These are phyloP conservation scores for Eleutherodactylus coqui DNA, from an alignment of 2,797 vertebrate species.

Conservation along the genomic window DNA sequence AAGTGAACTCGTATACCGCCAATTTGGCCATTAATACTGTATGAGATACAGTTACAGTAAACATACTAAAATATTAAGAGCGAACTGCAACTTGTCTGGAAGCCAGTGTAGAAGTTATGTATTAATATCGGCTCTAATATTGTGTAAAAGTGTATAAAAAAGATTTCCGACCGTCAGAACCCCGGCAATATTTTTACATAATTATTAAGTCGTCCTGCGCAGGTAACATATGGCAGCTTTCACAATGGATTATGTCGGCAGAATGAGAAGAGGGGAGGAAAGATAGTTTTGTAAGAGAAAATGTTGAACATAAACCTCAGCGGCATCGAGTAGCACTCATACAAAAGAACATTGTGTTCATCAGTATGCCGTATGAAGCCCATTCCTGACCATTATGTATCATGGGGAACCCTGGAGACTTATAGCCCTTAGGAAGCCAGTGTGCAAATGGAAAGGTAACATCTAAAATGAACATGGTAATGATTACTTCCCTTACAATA, in stretches of 20 bases:
- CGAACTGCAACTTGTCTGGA: not conserved
- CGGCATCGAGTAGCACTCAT: conserved; percentile 5
- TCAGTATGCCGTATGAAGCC: not conserved
- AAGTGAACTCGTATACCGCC: not conserved
- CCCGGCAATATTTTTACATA: conserved; percentile 34
- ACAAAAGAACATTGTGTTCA: not conserved
- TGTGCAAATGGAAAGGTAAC: conserved; percentile 2
- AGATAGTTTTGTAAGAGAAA: not conserved
- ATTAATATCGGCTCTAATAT: conserved; percentile 28
- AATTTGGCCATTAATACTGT: conserved; percentile 32
- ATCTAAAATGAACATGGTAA: not conserved
- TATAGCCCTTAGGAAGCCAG: not conserved
- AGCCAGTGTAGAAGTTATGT: not conserved
- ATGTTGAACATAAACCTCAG: conserved; percentile 26
- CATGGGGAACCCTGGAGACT: conserved; percentile 14
- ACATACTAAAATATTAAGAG: conserved; percentile 22
- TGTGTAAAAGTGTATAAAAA: conserved; percentile 39
- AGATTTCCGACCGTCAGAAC: not conserved
- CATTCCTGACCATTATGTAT: conserved; percentile 26
- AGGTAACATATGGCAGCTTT: conserved; percentile 44
- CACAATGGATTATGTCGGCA: conserved; percentile 45
- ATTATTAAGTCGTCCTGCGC: conserved; percentile 3
- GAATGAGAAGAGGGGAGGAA: conserved; percentile 29
- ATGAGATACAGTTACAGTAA: conserved; percentile 31
- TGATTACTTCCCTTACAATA: not conserved